Evolutionary conservation across 2,888 invertebrate genomes (phyloP).

Genomic region (Nomada fucata): DNA sequence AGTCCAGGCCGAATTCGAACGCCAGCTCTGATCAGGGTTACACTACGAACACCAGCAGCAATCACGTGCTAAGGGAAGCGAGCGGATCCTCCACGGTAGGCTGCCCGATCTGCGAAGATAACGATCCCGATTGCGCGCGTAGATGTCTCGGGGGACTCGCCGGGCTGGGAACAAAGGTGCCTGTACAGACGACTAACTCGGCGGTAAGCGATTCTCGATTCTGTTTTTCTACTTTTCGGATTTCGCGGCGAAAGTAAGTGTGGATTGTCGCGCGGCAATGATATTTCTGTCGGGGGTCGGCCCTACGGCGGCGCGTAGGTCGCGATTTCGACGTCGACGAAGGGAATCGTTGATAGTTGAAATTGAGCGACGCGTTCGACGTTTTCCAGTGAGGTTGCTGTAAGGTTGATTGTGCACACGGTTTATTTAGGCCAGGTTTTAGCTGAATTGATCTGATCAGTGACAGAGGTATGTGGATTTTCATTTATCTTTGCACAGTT

Average conservation of each 20-base stretch:
- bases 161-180: constrained; percentile 74
- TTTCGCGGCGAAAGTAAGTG: not conserved
- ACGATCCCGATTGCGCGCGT: constrained; percentile 74
- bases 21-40: constrained; percentile 83
- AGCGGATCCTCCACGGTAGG: constrained; percentile 72
- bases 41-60: constrained; percentile 81
- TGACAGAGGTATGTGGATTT: too few species aligned
- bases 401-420: too few species aligned
- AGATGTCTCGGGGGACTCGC: constrained; percentile 77
- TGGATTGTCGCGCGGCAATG: not conserved
- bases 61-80: constrained; percentile 78
- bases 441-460: too few species aligned
- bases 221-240: not conserved
- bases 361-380: too few species aligned
- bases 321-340: too few species aligned
- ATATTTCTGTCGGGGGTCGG: too few species aligned
- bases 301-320: too few species aligned
- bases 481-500: too few species aligned
- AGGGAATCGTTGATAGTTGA: too few species aligned
- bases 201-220: constrained; percentile 77
- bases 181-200: constrained; percentile 79
- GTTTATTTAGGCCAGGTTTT: too few species aligned
- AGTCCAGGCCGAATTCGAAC: constrained; percentile 82
- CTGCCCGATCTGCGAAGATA: constrained; percentile 77
- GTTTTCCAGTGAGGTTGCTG: too few species aligned